Evolutionary conservation across 2,888 invertebrate species (phyloP), one percentile per base, ranked within the genome.

Genomic region (Bombylius major): DNA sequence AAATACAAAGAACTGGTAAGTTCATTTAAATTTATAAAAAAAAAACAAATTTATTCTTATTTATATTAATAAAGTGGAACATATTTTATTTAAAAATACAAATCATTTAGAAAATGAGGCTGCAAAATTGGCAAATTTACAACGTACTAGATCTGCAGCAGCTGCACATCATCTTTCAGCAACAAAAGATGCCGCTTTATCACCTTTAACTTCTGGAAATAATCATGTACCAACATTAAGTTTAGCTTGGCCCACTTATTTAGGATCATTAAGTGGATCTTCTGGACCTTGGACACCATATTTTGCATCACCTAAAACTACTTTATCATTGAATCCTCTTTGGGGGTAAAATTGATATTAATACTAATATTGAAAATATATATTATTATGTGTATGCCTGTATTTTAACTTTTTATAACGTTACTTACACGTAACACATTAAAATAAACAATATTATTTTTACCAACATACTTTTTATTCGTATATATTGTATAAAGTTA

Each of bases 1-100:
- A 86, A 65, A 78, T 87, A 52, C 82, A 83, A 62, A 82, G 79
- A 65, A 81, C 81, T 62, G 83, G 79, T 80, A 60, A n/a, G 34
- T 1, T 5, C 54, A 51, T 56, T 32, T 23, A n/a, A 5, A 46
- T 13, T 44, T 23, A 34, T 23, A 23, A 23, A 23, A 23, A 23
- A 23, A 23, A 23, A 23, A 23, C 33, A 32, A 23, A 23, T 23
- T 23, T 23, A 23, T 23, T 23, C 3, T 36, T 33, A 7, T 32
- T 48, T 48, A 14, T 32, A 12, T 32, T 48, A 47, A 13, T 13
- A 12, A 23, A 47, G 9, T n/a, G 31, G 9, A 23, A 47, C 8
- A 47, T 23, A n/a, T 14, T 31, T 31, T 47, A 5, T 47, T 47
- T 47, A 31, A 47, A 23, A 23, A 23, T 23, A 32, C 12, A 13